Base-by-base conservation (phyloP, 2,113 vertebrate genomes). In the Etheostoma cragini region DNA sequence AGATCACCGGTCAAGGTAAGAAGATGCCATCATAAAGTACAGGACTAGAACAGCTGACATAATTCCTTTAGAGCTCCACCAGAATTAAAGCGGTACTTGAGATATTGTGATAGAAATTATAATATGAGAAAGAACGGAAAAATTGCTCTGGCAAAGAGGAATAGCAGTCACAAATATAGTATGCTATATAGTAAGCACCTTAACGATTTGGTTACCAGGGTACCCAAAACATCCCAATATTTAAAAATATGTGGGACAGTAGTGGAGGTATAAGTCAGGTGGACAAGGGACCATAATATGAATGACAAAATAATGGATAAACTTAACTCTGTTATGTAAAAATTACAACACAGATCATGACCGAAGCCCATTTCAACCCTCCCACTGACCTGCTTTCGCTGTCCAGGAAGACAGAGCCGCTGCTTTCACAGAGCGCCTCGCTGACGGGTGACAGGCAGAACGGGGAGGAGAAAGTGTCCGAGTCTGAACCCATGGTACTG, bases 401-500 rank as follows among this genome's bases (percentile, higher is more conserved):
- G 79, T 98, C 98, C 95, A 97, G 93, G 92, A 99, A 98, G 38
- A 97, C 96, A 0, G 97, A 96, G 42, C 96, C 85, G 73, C 95
- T 95, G 93, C 96, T 97, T 78, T 97, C 97, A 0, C 92, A 96
- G 0, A 98, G 96, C 35, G 96, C 97, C 80, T 98, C 96, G 0
- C 96, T 98, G 90, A 98, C 94, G 5, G 98, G 98, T 0, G 98
- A 99, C 85, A 99, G 93, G 93, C 98, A 99, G 94, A 98, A 98
- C 0, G 98, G 98, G 0, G 98, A 98, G 60, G 97, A 98, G 94
- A 99, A 98, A 74, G 98, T 97, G 76, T 99, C 98, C 0, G 97
- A 98, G 88, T 98, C 97, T 0, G 97, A 99, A 56, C 98, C 98
- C 26, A 98, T 95, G 60, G 97, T 97, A 84, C 98, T 98, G 94